These are phyloP conservation scores for Anolis sagrei DNA, from an alignment of 2,113 vertebrate genomes.

Conservation along the genomic window DNA sequence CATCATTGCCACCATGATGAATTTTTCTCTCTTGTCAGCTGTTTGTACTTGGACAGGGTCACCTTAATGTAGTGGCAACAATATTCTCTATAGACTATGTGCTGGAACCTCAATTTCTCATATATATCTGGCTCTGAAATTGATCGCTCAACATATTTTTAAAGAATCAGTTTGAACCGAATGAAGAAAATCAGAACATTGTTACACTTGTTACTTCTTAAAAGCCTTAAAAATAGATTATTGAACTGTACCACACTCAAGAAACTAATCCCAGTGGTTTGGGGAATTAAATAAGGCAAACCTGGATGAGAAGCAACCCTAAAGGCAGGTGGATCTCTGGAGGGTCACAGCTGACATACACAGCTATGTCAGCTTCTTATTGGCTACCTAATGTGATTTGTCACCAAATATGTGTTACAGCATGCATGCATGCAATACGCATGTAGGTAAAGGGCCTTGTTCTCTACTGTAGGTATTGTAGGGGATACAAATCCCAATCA, in stretches of 20 bases:
- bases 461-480: background rate
- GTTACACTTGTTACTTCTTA: conserved; percentile 59
- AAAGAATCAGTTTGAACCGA: conserved; percentile 59
- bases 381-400: conserved; percentile 1
- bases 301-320: too few species aligned
- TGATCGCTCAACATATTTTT: background rate
- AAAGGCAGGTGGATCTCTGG: too few species aligned
- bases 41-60: background rate
- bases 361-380: too few species aligned
- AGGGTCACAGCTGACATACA: too few species aligned
- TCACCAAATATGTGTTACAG: conserved; percentile 6
- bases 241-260: conserved; percentile 27
- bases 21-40: background rate
- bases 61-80: background rate
- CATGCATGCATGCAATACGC: background rate
- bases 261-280: too few species aligned
- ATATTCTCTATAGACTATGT: background rate
- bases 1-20: background rate
- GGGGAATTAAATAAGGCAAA: too few species aligned
- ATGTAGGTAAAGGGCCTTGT: background rate
- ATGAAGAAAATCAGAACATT: conserved; percentile 60
- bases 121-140: background rate
- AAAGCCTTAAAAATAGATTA: conserved; percentile 40
- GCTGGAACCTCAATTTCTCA: background rate
- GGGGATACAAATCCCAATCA: background rate